These are phyloP conservation scores for Dromaius novaehollandiae DNA, from an alignment of 2,113 vertebrate species.

Conservation along the genomic window DNA sequence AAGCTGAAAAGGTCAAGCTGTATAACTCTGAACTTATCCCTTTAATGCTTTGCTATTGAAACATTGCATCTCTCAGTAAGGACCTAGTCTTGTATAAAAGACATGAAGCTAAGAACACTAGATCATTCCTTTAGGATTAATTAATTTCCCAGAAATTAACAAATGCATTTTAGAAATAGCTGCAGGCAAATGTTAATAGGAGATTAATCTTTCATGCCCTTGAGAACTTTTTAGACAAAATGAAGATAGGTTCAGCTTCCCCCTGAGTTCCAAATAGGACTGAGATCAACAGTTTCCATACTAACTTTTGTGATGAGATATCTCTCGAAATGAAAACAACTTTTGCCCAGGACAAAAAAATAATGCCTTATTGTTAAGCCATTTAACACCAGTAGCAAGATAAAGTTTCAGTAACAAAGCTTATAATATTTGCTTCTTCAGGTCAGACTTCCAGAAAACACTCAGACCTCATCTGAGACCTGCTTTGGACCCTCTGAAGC, in stretches of 20 bases:
- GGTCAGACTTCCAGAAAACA: neutral
- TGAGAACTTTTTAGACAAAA: slow-evolving; percentile 37
- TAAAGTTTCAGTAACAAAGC: neutral
- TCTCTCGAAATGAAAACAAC: neutral
- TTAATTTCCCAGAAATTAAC: slow-evolving; percentile 59
- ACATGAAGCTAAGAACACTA: slow-evolving; percentile 32
- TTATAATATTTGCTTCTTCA: neutral
- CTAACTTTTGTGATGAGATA: neutral
- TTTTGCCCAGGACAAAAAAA: neutral
- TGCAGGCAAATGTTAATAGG: slow-evolving; percentile 58
- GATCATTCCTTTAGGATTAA: slow-evolving; percentile 54
- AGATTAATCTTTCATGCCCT: slow-evolving; percentile 56
- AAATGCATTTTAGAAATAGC: slow-evolving; percentile 50
- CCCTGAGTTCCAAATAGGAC: neutral
- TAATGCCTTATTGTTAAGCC: neutral
- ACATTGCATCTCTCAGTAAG: neutral
- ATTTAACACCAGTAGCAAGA: neutral
- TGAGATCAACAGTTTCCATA: neutral
- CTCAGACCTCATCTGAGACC: neutral
- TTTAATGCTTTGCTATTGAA: slow-evolving; percentile 13
- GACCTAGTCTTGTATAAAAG: neutral
- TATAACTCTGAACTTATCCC: neutral
- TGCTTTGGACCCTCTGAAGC: neutral
- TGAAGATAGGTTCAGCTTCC: slow-evolving; percentile 19
- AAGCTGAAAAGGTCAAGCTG: slow-evolving; percentile 41